Evolutionary conservation across 2,888 invertebrate species (phyloP).

Genomic region (Colostygia pectinataria): DNA sequence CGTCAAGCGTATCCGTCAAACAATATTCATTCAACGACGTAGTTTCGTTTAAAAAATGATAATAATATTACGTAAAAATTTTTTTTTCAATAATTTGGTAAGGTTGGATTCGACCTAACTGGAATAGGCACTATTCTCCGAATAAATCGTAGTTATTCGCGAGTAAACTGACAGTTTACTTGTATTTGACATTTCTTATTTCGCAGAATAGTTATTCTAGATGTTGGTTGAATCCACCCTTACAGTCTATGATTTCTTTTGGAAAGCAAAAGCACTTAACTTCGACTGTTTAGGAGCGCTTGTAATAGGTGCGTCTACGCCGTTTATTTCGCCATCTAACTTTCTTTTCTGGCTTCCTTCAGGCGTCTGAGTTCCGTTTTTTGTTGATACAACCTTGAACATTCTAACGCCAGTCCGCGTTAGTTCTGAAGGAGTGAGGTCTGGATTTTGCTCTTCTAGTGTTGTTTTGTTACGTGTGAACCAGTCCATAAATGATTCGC

Average conservation of each 20-base stretch:
- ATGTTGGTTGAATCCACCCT: too few species aligned
- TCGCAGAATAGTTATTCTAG: too few species aligned
- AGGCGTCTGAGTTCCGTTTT: conserved; percentile 29
- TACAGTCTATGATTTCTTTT: conserved; percentile 53
- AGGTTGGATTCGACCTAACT: too few species aligned
- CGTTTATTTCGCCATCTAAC: conserved; percentile 52
- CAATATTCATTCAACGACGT: too few species aligned
- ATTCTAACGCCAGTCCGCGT: conserved; percentile 79
- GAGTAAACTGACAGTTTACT: too few species aligned
- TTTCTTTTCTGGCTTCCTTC: conserved; percentile 64
- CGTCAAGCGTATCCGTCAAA: too few species aligned
- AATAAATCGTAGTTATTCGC: too few species aligned
- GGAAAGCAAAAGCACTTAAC: conserved; percentile 74
- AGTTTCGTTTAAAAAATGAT: too few species aligned
- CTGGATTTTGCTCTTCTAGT: conserved; percentile 82
- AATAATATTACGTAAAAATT: too few species aligned
- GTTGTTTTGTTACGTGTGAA: conserved; percentile 80
- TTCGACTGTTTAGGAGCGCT: conserved; percentile 75
- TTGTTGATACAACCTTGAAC: conserved; percentile 71
- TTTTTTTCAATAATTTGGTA: too few species aligned
- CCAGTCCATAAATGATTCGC: conserved; percentile 85
- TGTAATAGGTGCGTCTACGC: conserved; percentile 44
- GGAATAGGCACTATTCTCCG: too few species aligned
- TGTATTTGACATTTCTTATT: too few species aligned
- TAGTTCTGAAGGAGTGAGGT: conserved; percentile 77